Evolutionary conservation across 2,113 vertebrate species (phyloP).

Genomic region (Rhinichthys klamathensis): DNA sequence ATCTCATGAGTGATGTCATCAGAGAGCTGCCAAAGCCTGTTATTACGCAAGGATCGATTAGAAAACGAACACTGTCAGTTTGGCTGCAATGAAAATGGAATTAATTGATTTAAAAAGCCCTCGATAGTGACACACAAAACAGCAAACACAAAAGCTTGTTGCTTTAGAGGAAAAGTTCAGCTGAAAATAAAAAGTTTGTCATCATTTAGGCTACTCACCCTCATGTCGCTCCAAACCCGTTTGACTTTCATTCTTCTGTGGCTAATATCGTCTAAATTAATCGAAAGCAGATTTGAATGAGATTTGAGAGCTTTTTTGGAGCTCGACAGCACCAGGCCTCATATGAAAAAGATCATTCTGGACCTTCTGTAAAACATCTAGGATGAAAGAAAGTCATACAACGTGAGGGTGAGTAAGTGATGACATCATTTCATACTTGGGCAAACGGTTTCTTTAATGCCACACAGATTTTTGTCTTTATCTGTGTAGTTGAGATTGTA

Average conservation of each 20-base stretch:
- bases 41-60: slow-evolving; percentile 19
- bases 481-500: background rate
- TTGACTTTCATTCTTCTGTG: background rate
- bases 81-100: background rate
- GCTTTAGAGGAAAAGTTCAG: background rate
- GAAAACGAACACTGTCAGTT: slow-evolving; percentile 12
- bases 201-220: background rate
- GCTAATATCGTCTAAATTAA: background rate
- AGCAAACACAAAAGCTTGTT: background rate
- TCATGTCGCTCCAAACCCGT: background rate
- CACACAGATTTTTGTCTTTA: background rate
- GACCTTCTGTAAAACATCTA: background rate
- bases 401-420: background rate
- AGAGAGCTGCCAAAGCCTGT: slow-evolving; percentile 1
- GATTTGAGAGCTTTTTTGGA: slow-evolving; percentile 2
- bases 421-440: background rate
- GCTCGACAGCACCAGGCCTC: background rate
- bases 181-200: background rate
- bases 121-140: slow-evolving; percentile 2
- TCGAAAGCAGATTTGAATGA: background rate
- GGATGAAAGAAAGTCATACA: background rate
- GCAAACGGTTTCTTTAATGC: no score
- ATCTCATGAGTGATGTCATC: slow-evolving; percentile 6
- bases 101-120: background rate
- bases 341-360: slow-evolving; percentile 7